These are phyloP conservation scores for Chaetophractus vellerosus DNA, from an alignment of 2,797 vertebrate species.

Conservation along the genomic window DNA sequence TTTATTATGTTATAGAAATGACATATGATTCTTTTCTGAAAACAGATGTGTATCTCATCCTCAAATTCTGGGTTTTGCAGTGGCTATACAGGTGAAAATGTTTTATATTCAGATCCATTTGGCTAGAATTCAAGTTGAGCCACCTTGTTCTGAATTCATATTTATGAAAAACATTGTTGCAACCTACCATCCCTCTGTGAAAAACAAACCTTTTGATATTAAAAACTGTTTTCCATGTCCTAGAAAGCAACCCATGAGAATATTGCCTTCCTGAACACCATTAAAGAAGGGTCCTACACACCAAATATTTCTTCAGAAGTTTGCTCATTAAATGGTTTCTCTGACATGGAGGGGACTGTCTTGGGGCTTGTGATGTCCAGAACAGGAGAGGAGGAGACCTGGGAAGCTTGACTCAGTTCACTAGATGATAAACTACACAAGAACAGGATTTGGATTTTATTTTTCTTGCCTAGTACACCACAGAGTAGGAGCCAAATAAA, in stretches of 20 bases:
- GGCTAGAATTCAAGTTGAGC: not conserved
- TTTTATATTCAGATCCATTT: constrained; percentile 45
- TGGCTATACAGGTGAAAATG: not conserved
- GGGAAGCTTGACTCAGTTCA: not conserved
- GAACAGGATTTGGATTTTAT: not conserved
- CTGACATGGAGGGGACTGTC: not conserved
- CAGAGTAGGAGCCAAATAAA: not conserved
- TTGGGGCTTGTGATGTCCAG: not conserved
- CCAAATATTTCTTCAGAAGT: not conserved
- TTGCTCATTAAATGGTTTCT: not conserved
- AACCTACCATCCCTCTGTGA: not conserved
- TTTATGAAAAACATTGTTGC: not conserved
- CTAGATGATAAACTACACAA: not conserved
- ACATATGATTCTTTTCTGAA: not conserved
- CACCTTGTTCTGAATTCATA: constrained; percentile 22
- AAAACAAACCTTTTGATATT: not conserved
- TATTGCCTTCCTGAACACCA: not conserved
- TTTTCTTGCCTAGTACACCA: not conserved
- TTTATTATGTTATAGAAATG: constrained; percentile 19
- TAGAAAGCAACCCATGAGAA: constrained; percentile 51
- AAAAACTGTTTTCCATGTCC: not conserved
- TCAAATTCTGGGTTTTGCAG: constrained; percentile 10
- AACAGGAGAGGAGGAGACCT: not conserved
- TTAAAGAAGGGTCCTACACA: not conserved
- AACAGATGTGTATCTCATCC: not conserved